Evolutionary conservation across 2,113 vertebrate genomes (phyloP).

Genomic region (Cyanoramphus novaezelandiae): DNA sequence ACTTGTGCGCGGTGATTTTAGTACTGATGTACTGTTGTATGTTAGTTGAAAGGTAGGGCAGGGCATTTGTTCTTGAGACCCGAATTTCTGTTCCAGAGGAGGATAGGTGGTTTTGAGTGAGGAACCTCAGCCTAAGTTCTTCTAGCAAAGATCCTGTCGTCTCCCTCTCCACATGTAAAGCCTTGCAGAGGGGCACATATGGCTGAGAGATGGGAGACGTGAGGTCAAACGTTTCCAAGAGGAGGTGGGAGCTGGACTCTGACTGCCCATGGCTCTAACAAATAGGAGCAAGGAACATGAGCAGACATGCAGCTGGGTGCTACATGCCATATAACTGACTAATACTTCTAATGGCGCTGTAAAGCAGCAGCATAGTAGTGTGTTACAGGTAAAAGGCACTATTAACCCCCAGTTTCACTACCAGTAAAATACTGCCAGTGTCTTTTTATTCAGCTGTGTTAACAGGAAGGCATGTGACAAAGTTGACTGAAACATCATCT

Average conservation of each 20-base stretch:
- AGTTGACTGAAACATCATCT: background rate
- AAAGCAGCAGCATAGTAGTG: background rate
- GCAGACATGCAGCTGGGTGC: background rate
- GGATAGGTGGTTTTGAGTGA: background rate
- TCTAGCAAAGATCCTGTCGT: background rate
- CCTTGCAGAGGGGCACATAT: background rate
- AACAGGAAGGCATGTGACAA: background rate
- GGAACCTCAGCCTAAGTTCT: background rate
- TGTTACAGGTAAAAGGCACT: background rate
- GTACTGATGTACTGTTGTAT: background rate
- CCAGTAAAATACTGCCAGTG: background rate
- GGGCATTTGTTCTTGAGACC: background rate
- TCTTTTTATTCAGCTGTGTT: background rate
- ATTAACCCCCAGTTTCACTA: background rate
- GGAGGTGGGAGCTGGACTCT: background rate
- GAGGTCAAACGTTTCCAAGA: fast-evolving
- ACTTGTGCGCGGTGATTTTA: background rate
- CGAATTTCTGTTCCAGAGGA: background rate
- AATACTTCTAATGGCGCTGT: background rate
- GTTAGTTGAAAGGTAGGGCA: background rate
- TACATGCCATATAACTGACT: fast-evolving
- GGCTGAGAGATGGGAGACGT: background rate
- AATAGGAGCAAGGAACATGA: background rate
- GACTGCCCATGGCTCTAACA: background rate
- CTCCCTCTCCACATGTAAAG: background rate